phyloP scores from a whole-genome alignment of 2,888 invertebrate species.

The Ochropleura leucogaster region DNA sequence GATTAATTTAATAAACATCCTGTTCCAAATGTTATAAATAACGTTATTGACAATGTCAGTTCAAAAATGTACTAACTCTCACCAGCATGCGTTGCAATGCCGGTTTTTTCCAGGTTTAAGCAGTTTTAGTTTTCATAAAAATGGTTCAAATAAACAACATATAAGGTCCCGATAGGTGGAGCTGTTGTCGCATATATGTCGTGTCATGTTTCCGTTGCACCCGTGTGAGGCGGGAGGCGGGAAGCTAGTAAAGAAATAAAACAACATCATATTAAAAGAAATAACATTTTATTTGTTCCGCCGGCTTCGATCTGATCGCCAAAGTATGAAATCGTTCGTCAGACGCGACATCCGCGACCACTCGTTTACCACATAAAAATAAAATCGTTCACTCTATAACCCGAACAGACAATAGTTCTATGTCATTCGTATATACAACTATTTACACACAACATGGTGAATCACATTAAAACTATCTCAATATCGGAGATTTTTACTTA shows the following conservation, averaged over 20 bases:
- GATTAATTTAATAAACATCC: too few relatives aligned
- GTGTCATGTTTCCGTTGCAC: background rate
- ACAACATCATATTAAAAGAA: conserved; percentile 78
- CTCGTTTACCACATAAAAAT: conserved; percentile 63
- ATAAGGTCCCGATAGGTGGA: background rate
- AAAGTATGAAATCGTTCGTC: conserved; percentile 61
- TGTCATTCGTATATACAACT: conserved; percentile 74
- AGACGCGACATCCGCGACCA: conserved; percentile 38
- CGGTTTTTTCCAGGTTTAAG: too few relatives aligned
- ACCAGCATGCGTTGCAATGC: too few relatives aligned
- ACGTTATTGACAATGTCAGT: too few relatives aligned
- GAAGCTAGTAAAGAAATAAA: conserved; percentile 55
- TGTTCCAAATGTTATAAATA: too few relatives aligned
- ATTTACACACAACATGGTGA: conserved; percentile 67
- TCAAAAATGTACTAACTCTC: too few relatives aligned
- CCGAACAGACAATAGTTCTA: conserved; percentile 64
- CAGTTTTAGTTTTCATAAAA: too few relatives aligned
- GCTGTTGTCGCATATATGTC: background rate
- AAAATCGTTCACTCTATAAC: conserved; percentile 71
- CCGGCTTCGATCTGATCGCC: conserved; percentile 72
- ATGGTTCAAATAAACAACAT: too few relatives aligned
- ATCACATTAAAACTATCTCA: conserved; percentile 64
- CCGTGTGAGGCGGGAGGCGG: background rate
- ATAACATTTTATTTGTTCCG: conserved; percentile 85
- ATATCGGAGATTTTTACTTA: conserved; percentile 59